Conservation (phyloP, 1,140 invertebrate species). For the silkworm (Bombyx mori) region ASM3026992v2 NC_085123.1:798001-798500, state of each 20-base stretch:
- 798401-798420: too few relatives aligned
- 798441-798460: too few relatives aligned
- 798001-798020: too few relatives aligned
- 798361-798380: too few relatives aligned
- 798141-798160: slow-evolving; percentile 92
- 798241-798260: slow-evolving; percentile 96
- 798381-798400: too few relatives aligned
- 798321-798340: too few relatives aligned
- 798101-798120: slow-evolving; percentile 90
- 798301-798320: too few relatives aligned
- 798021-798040: too few relatives aligned
- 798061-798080: slow-evolving; percentile 95
- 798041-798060: background rate
- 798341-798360: too few relatives aligned
- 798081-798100: slow-evolving; percentile 90
- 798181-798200: slow-evolving; percentile 74
- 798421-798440: too few relatives aligned
- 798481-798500: background rate
- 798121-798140: slow-evolving; percentile 99
- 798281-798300: slow-evolving; percentile 1
- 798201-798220: slow-evolving; percentile 91
- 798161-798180: slow-evolving; percentile 85
- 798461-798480: too few relatives aligned
- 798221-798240: slow-evolving; percentile 98
- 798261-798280: slow-evolving; percentile 55